Base-by-base conservation (phyloP, 92 coral and sea anemone species). In the Galaxea fascicularis region DNA sequence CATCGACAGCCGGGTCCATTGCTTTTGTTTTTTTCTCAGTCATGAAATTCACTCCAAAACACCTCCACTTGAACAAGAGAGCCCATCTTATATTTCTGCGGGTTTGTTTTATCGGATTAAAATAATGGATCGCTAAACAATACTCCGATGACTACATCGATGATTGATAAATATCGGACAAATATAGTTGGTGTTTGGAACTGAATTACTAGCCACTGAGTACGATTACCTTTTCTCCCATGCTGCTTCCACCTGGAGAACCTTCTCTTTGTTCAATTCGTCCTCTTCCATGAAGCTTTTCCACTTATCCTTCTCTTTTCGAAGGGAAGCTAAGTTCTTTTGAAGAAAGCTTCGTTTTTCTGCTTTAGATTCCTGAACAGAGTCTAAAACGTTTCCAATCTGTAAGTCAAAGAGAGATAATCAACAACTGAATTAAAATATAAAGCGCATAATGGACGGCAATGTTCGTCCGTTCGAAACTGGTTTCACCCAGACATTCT, bases 231-330 rank as follows among this genome's bases (percentile, higher is more conserved):
- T 82, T 68, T 58, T 70, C 46, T 39, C 41, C 86, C 86, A 82
- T 27, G 69, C 58, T 31, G 68, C 57, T 82, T 82, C 86, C 1
- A 82, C 78, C 58, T 70, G 78, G 20, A 44, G 66, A 39, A 82
- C 68, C 8, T 26, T 56, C 2, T 69, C 67, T 59, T 46, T 82
- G 70, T 82, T 70, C 86, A 78, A 54, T 25, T 71, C 78, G 9
- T 82, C 86, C n/a, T 54, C 27, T 56, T 82, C 86, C 86, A 82
- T 82, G 54, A 82, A 82, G 44, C 41, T 39, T 27, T 31, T 69
- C 86, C 86, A 82, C 41, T 57, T 1, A 11, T 82, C 86, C 17
- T 57, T 82, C 28, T 82, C 86, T 68, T 44, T 41, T 26, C 58
- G 35, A 18, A 82, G 66, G 21, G 86, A 82, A 16, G 47, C 46